Percentiles rank a stretch among this genome's conserved stretches.
Evolutionary conservation across 2,797 vertebrate genomes (phyloP).

Genomic region (Buceros bicornis): DNA sequence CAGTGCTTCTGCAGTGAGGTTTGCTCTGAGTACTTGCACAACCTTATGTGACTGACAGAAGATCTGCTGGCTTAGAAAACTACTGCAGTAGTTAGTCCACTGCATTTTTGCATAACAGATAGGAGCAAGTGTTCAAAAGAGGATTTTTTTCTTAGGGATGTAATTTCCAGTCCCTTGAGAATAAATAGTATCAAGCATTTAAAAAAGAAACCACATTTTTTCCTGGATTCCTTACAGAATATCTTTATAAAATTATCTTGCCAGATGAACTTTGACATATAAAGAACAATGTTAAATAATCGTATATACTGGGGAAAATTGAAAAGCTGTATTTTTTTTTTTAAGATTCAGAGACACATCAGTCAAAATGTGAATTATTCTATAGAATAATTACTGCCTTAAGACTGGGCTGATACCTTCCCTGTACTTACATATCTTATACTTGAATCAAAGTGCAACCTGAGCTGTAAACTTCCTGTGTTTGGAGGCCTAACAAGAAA

Average conservation of each 20-base stretch:
- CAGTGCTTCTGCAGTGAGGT: slow-evolving; percentile 19
- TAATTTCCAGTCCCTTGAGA: not conserved
- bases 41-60: not conserved
- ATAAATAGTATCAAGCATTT: not conserved
- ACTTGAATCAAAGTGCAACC: not conserved
- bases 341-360: not conserved
- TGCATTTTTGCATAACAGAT: not conserved
- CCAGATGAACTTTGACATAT: not conserved
- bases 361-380: not conserved
- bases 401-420: not conserved
- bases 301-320: rapidly evolving
- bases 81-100: not conserved
- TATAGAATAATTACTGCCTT: not conserved
- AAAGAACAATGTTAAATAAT: not conserved
- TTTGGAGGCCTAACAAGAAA: slow-evolving; percentile 3
- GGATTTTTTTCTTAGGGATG: not conserved
- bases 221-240: not conserved
- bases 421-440: not conserved
- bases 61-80: not conserved
- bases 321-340: not conserved
- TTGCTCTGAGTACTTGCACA: not conserved
- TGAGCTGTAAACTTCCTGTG: slow-evolving; percentile 31
- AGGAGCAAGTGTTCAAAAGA: not conserved
- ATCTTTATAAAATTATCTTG: not conserved
- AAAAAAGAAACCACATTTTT: not conserved